These are phyloP conservation scores for Dascillus cervinus DNA, from an alignment of 2,888 invertebrate species.

Conservation along the genomic window DNA sequence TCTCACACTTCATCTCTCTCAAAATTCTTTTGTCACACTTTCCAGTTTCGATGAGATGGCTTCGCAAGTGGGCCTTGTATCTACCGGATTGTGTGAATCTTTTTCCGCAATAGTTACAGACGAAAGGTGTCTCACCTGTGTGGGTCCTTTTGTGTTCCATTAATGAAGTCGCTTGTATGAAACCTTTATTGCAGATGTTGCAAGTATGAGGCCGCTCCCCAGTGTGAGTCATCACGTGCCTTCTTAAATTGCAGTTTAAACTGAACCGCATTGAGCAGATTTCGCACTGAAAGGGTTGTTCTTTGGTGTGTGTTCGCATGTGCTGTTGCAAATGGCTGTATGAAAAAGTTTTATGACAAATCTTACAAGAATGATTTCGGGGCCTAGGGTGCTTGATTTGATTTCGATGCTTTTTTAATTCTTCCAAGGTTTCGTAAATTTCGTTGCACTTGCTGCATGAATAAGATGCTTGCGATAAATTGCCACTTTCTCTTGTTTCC, in stretches of 20 bases:
- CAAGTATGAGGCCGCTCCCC: constrained; percentile 15
- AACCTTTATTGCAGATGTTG: constrained; percentile 9
- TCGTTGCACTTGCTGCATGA: constrained; percentile 4
- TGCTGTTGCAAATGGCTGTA: constrained; percentile 19
- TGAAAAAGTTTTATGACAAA: constrained; percentile 8
- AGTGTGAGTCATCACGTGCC: constrained; percentile 14
- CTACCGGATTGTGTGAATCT: constrained; percentile 5
- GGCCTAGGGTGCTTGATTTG: constrained; percentile 3
- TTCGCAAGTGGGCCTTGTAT: constrained; percentile 5
- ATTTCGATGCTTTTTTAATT: constrained; percentile 5
- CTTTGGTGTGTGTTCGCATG: constrained; percentile 35
- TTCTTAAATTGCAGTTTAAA: constrained; percentile 8
- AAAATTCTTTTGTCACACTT: background rate
- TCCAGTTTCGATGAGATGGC: constrained; percentile 1
- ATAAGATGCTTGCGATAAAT: too few species aligned
- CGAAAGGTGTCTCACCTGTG: constrained; percentile 33
- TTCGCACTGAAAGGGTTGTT: constrained; percentile 37
- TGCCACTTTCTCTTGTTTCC: too few species aligned
- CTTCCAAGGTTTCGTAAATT: background rate
- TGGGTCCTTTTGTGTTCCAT: constrained; percentile 34
- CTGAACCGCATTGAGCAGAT: constrained; percentile 33
- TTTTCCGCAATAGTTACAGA: constrained; percentile 10
- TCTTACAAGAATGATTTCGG: constrained; percentile 4
- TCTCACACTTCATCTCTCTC: constrained; percentile 9
- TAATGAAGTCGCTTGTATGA: constrained; percentile 8